A percentile compares a stretch with the other conserved stretches of the same genome.
Evolutionary conservation across 2,113 vertebrate genomes (phyloP).

Genomic region (Forbesichthys agassizii): DNA sequence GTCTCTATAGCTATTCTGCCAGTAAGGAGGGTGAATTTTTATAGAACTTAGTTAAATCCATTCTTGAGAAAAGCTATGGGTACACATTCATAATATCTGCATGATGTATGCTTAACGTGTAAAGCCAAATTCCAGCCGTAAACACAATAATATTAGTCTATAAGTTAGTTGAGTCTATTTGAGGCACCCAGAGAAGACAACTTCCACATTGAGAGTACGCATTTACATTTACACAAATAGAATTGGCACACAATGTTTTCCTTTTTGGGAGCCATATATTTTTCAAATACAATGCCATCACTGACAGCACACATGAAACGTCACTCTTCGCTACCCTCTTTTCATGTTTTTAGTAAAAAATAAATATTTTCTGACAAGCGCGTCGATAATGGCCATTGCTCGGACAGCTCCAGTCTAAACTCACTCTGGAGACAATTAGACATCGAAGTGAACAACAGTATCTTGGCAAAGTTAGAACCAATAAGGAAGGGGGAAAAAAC

Average conservation of each 20-base stretch:
- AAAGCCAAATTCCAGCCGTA: too few relatives aligned
- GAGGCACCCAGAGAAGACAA: slow-evolving; percentile 59
- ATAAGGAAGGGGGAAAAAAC: slow-evolving; percentile 54
- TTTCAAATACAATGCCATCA: slow-evolving; percentile 4
- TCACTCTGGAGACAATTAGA: slow-evolving; percentile 49
- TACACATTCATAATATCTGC: slow-evolving; percentile 13
- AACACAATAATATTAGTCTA: too few relatives aligned
- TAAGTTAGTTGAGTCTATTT: slow-evolving; percentile 39
- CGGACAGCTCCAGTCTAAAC: slow-evolving; percentile 16
- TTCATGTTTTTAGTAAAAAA: background rate
- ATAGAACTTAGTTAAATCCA: too few relatives aligned
- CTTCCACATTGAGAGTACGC: slow-evolving; percentile 40
- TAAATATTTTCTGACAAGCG: background rate
- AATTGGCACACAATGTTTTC: slow-evolving; percentile 40
- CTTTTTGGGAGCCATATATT: too few relatives aligned
- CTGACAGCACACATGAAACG: background rate
- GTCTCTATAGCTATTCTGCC: too few relatives aligned
- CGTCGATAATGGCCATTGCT: slow-evolving; percentile 15
- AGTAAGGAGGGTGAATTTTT: too few relatives aligned
- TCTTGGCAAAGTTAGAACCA: slow-evolving; percentile 52
- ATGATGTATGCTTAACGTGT: too few relatives aligned
- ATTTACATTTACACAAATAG: slow-evolving; percentile 58
- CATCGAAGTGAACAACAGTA: slow-evolving; percentile 47
- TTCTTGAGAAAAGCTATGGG: too few relatives aligned
- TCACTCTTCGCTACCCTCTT: background rate